Evolutionary conservation across 2,888 invertebrate genomes (phyloP).

Genomic region (Heteromurus nitidus): DNA sequence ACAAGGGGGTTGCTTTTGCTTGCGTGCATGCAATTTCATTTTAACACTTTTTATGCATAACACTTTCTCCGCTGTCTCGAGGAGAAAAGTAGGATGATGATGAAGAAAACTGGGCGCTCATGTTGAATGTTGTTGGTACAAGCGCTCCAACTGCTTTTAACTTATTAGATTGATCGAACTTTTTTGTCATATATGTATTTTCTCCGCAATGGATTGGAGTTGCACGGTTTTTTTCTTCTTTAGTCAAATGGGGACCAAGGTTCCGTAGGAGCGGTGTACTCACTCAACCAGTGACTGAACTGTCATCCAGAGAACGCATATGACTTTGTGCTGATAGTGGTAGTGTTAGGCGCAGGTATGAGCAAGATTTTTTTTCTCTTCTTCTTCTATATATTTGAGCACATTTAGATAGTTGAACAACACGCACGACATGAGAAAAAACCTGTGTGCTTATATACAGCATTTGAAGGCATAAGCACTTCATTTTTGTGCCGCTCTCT

Average conservation of each 20-base stretch:
- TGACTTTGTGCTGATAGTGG: slow-evolving; percentile 1
- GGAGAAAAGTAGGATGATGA: slow-evolving; percentile 8
- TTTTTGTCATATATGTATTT: slow-evolving; percentile 36
- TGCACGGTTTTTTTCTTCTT: too few relatives aligned
- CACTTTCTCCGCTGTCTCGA: slow-evolving; percentile 29
- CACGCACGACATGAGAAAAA: too few relatives aligned
- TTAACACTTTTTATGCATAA: slow-evolving; percentile 40
- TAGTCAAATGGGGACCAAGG: too few relatives aligned
- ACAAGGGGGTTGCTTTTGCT: too few relatives aligned
- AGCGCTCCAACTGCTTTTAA: slow-evolving; percentile 51
- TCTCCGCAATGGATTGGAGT: neutral
- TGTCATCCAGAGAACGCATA: slow-evolving; percentile 47
- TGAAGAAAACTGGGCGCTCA: slow-evolving; percentile 13
- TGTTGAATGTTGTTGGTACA: slow-evolving; percentile 12
- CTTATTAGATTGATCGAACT: slow-evolving; percentile 65
- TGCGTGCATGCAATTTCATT: slow-evolving; percentile 38
- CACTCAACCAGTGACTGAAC: slow-evolving; percentile 45
- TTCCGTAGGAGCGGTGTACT: neutral
- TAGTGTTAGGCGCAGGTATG: neutral
- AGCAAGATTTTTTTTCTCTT: neutral
- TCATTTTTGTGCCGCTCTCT: slow-evolving; percentile 31
- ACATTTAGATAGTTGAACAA: slow-evolving; percentile 3
- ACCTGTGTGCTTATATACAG: neutral
- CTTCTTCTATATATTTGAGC: neutral
- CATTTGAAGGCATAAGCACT: slow-evolving; percentile 43